Percentiles rank a stretch among this genome's conserved stretches.
Conservation (phyloP, 2,888 invertebrate species). For the Tryphoninae sp. region DNA sequence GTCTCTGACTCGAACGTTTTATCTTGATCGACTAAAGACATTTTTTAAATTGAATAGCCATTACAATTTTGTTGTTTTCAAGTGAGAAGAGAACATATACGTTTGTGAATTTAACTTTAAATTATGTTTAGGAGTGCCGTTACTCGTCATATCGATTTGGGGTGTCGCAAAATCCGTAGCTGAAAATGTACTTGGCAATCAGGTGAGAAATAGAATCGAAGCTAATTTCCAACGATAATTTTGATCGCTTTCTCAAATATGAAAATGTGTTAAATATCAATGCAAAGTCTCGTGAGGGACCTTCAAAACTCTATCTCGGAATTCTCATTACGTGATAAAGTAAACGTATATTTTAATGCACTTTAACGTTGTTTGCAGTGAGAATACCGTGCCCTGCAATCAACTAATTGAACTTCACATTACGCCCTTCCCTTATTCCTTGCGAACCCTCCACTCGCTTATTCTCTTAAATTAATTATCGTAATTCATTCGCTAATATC, state of each 20-base stretch:
- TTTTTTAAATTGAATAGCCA: background rate
- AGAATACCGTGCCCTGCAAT: slow-evolving; percentile 8
- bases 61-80: background rate
- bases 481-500: slow-evolving; percentile 20
- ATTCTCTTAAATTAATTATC: slow-evolving; percentile 8
- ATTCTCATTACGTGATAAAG: background rate
- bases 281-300: too few relatives aligned
- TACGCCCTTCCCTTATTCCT: background rate
- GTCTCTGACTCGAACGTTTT: background rate
- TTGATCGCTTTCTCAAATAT: too few relatives aligned
- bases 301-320: background rate
- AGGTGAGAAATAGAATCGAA: slow-evolving; percentile 67
- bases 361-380: background rate
- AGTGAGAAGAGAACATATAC: background rate
- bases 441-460: slow-evolving; percentile 2
- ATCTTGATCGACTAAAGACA: background rate
- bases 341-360: background rate
- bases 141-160: slow-evolving; percentile 84
- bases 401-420: slow-evolving; percentile 20
- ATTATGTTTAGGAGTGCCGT: slow-evolving; percentile 82
- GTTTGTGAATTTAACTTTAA: background rate
- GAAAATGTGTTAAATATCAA: too few relatives aligned
- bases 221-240: background rate
- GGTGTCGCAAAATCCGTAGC: slow-evolving; percentile 82
- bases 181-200: slow-evolving; percentile 65